A percentile compares a stretch with the other conserved stretches of the same genome.
Conservation (phyloP, 64 coral and sea anemone genomes). For the Pocillopora verrucosa region DNA sequence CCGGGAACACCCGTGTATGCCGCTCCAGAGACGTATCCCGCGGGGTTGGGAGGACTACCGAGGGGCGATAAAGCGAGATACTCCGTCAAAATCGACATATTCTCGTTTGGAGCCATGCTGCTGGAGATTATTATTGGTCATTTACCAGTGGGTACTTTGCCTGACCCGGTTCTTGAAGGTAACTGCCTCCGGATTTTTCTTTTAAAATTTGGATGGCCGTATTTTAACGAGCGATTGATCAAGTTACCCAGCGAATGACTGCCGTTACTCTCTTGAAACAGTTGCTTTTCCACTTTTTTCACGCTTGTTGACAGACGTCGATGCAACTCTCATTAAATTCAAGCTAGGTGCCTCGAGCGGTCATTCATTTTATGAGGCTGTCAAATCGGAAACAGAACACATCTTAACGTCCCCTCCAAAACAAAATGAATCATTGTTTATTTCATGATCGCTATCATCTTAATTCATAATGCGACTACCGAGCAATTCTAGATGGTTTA, state of each 20-base stretch:
- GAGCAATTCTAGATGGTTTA: too few relatives aligned
- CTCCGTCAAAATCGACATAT: constrained; percentile 81
- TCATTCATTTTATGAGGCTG: too few relatives aligned
- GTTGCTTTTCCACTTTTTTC: too few relatives aligned
- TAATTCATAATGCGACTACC: too few relatives aligned
- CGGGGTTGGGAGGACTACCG: background rate
- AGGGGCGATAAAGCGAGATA: constrained; percentile 50
- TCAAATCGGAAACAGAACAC: too few relatives aligned
- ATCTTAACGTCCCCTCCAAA: too few relatives aligned
- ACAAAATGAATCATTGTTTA: too few relatives aligned
- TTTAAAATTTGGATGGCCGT: background rate
- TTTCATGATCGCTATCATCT: too few relatives aligned
- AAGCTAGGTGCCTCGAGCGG: too few relatives aligned
- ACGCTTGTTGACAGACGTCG: too few relatives aligned
- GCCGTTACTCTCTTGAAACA: too few relatives aligned
- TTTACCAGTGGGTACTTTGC: constrained; percentile 49
- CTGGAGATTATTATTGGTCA: constrained; percentile 79
- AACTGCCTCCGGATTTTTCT: background rate
- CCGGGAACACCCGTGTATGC: constrained; percentile 77
- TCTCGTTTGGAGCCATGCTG: constrained; percentile 75
- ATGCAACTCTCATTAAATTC: too few relatives aligned
- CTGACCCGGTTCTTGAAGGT: constrained; percentile 63
- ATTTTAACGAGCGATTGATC: background rate
- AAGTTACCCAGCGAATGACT: background rate
- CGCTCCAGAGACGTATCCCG: constrained; percentile 82